phyloP scores from a whole-genome alignment of 2,113 vertebrate species.

The Hippocampus barbouri region DNA sequence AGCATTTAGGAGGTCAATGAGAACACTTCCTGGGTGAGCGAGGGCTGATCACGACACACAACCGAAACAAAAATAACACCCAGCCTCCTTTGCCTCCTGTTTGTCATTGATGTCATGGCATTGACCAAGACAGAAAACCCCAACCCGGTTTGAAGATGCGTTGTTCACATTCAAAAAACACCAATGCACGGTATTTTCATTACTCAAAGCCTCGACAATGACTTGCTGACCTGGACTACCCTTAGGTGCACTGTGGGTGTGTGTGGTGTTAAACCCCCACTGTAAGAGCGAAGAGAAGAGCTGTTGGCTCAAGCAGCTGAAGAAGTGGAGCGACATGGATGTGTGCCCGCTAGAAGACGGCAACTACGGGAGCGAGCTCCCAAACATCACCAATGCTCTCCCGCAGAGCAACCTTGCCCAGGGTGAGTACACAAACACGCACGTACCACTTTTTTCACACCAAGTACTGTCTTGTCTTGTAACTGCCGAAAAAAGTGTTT shows the following conservation, averaged over 20 bases:
- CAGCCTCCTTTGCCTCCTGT: constrained; percentile 18
- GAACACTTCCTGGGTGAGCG: constrained; percentile 60
- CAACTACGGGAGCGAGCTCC: constrained; percentile 94
- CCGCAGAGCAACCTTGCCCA: constrained; percentile 87
- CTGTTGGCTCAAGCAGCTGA: constrained; percentile 91
- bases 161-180: too few relatives aligned
- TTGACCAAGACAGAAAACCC: not conserved
- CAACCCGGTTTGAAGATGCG: not conserved
- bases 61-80: constrained; percentile 37
- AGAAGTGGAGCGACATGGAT: constrained; percentile 95
- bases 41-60: constrained; percentile 46
- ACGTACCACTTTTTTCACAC: not conserved
- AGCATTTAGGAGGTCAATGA: constrained; percentile 69
- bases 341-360: constrained; percentile 95
- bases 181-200: not conserved
- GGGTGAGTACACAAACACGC: constrained; percentile 71
- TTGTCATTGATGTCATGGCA: not conserved
- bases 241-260: constrained; percentile 96
- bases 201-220: not conserved
- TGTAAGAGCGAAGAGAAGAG: constrained; percentile 96
- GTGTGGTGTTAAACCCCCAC: constrained; percentile 95
- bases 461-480: not conserved
- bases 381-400: constrained; percentile 94
- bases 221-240: constrained; percentile 9
- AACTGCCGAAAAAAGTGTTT: too few relatives aligned